Evolutionary conservation across 2,113 vertebrate genomes (phyloP).

Genomic region (Catharus minimus): DNA sequence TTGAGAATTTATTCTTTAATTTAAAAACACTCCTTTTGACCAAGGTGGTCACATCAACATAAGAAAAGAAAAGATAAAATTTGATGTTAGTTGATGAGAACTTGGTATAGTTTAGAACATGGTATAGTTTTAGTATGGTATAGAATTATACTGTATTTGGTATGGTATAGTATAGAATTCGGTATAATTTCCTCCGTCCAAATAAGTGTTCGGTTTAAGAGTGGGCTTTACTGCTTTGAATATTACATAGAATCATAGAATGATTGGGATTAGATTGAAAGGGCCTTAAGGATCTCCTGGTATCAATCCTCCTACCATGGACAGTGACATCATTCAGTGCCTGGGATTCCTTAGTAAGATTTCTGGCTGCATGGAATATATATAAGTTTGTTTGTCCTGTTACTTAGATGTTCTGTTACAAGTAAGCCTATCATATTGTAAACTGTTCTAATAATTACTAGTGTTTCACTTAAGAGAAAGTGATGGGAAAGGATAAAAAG

Average conservation of each 20-base stretch:
- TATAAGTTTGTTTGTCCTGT: slow-evolving; percentile 52
- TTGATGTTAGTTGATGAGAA: slow-evolving; percentile 28
- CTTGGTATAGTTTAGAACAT: not conserved
- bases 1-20: slow-evolving; percentile 3
- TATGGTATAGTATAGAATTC: not conserved
- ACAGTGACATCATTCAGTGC: not conserved
- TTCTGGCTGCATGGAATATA: slow-evolving; percentile 2
- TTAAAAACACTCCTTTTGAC: not conserved
- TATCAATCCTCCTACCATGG: not conserved
- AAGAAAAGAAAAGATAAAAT: slow-evolving; percentile 36
- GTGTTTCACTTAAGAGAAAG: slow-evolving; percentile 43
- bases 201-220: slow-evolving; percentile 15
- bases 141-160: not conserved
- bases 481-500: slow-evolving; percentile 65
- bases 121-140: not conserved
- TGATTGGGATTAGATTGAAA: not conserved
- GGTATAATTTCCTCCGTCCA: slow-evolving; percentile 34
- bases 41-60: not conserved
- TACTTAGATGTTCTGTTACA: slow-evolving; percentile 61
- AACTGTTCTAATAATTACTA: slow-evolving; percentile 62
- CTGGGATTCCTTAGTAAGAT: slow-evolving; percentile 39
- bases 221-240: slow-evolving; percentile 40
- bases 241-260: not conserved
- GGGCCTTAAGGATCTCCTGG: not conserved
- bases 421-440: slow-evolving; percentile 70